Base-by-base conservation (phyloP, 2,797 vertebrate genomes). In the Sebastes diaconus region DNA sequence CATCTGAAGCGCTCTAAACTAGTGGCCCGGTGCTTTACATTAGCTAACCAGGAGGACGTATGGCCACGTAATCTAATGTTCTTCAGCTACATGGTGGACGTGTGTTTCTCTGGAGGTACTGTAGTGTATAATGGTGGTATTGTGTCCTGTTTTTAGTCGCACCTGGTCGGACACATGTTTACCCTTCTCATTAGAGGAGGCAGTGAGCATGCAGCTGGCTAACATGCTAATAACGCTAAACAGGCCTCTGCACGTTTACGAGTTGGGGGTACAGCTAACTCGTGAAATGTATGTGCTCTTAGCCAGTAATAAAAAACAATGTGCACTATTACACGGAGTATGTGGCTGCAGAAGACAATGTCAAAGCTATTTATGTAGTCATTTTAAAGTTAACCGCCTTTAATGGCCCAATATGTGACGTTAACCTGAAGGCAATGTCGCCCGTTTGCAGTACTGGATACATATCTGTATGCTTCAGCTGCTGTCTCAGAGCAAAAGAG, bases 1-100 rank as follows among this genome's bases (percentile, higher is more conserved):
- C 18, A 75, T 50, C 13, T 32, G 59, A 78, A 81, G 81, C 65
- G 87, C 87, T 68, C 64, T 61, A 90, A 93, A 93, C 90, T 87
- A 69, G 22, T 75, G 24, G 1, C 63, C 39, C 87, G 92, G 80
- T 92, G 91, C 91, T 87, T 79, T 8, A 3, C 6, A n/a, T 52
- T 58, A 75, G 83, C 63, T 78, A 67, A 11, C 42, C 20, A 30
- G 36, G 36, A 39, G 36, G 36, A 39, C 36, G 36, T 39, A 39
- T 14, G 36, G 12, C 12, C 24, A 57, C 73, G 5, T 12, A 16
- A 2, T 1, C 0, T 4, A 0, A 42, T 42, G 13, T 42, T 25
- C 2, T 4, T 24, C 1, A 6, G 6, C 8, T 5, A 6, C 5
- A 1, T 1, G 2, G 2, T 2, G 1, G 0, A 1, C 1, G 8